Percentiles rank a stretch among this genome's conserved stretches.
phyloP scores from a whole-genome alignment of 1,140 invertebrate species.

The Psilanteris sp. region DNA sequence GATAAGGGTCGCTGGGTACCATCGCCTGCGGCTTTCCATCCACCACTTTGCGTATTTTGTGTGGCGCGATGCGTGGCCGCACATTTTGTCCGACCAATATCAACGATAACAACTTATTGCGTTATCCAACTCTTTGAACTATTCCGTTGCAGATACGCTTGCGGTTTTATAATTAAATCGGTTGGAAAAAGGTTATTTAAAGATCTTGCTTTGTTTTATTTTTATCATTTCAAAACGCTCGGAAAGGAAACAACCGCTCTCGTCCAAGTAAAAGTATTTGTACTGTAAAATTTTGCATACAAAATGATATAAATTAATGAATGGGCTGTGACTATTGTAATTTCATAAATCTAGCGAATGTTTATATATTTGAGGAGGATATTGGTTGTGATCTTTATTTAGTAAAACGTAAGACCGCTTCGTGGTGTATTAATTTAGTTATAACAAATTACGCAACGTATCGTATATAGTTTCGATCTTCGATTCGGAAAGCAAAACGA shows the following conservation, averaged over 20 bases:
- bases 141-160: not conserved
- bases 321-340: too few relatives aligned
- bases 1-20: slow-evolving; percentile 60
- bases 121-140: slow-evolving; percentile 23
- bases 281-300: too few relatives aligned
- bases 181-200: not conserved
- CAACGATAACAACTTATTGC: slow-evolving; percentile 30
- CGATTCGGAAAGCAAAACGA: slow-evolving; percentile 28
- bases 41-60: slow-evolving; percentile 64
- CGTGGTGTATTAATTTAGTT: not conserved
- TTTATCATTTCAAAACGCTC: not conserved
- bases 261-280: too few relatives aligned
- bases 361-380: too few relatives aligned
- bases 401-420: too few relatives aligned
- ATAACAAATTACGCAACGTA: slow-evolving; percentile 8
- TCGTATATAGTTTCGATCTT: slow-evolving; percentile 15
- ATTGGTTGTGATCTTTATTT: too few relatives aligned
- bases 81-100: slow-evolving; percentile 16
- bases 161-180: not conserved
- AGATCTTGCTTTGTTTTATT: not conserved
- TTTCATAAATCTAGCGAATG: too few relatives aligned
- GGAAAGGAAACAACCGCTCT: too few relatives aligned
- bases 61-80: slow-evolving; percentile 38
- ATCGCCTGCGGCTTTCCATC: slow-evolving; percentile 41
- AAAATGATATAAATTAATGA: too few relatives aligned